These are phyloP conservation scores for Beroe forskalii DNA, from an alignment of 37 sponge, comb jelly and placozoan species.

Conservation along the genomic window DNA sequence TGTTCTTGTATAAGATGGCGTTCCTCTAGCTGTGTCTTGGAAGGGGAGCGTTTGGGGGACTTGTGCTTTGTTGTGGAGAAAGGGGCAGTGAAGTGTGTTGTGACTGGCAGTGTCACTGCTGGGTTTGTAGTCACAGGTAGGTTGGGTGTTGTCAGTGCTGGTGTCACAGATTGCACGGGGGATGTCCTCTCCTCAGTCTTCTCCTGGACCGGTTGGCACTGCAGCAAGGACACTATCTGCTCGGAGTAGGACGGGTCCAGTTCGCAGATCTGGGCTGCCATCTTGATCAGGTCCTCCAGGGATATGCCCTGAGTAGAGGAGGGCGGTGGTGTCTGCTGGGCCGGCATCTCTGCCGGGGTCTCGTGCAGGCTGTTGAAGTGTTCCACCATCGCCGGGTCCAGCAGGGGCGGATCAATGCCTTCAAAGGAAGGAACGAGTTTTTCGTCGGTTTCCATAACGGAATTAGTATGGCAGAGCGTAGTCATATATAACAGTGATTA, in stretches of 20 bases:
- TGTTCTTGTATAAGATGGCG: too few species aligned
- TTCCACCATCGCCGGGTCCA: slow-evolving; percentile 28
- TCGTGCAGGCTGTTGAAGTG: slow-evolving; percentile 30
- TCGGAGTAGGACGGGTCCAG: slow-evolving; percentile 6
- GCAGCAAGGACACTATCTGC: slow-evolving; percentile 8
- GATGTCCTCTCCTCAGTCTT: neutral
- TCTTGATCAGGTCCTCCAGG: slow-evolving; percentile 38
- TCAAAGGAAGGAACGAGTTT: slow-evolving; percentile 36
- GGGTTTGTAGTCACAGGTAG: too few species aligned
- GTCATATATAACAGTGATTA: neutral
- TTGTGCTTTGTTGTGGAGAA: neutral
- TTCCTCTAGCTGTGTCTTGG: neutral
- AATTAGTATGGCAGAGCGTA: neutral
- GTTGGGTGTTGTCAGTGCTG: too few species aligned
- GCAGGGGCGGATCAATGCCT: slow-evolving; percentile 17
- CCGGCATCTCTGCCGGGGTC: neutral
- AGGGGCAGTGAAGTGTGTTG: neutral
- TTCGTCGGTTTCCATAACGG: slow-evolving; percentile 25
- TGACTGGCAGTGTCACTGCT: neutral
- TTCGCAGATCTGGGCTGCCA: slow-evolving; percentile 28
- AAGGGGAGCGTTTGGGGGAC: neutral
- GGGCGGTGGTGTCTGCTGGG: neutral
- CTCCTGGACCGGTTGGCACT: neutral
- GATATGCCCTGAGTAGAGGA: neutral
- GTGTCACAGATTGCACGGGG: too few species aligned